phyloP scores from a whole-genome alignment of 2,113 vertebrate genomes.

The Myiagra hebetior region DNA sequence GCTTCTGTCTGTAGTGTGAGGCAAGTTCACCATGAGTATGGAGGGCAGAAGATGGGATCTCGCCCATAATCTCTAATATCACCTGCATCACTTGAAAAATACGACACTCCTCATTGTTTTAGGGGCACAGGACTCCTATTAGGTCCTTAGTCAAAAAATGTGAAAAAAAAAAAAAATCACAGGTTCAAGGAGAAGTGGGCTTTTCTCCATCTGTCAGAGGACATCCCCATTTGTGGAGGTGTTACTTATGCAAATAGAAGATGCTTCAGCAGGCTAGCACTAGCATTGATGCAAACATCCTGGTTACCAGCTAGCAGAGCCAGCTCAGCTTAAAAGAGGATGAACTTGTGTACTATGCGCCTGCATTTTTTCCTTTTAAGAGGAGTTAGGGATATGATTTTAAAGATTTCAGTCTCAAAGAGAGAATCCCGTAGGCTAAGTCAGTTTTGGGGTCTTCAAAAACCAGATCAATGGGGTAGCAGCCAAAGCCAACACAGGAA shows the following conservation, averaged over 20 bases:
- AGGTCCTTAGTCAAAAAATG: neutral
- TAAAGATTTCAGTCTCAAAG: neutral
- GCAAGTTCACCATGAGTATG: neutral
- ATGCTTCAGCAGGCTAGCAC: neutral
- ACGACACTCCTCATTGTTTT: neutral
- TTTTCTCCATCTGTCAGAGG: neutral
- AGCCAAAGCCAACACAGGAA: slow-evolving; percentile 50
- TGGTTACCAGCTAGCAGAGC: neutral
- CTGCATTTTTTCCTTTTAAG: neutral
- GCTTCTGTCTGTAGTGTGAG: neutral
- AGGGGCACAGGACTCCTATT: neutral
- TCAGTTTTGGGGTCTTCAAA: neutral
- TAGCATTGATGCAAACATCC: neutral
- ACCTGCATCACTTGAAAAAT: neutral
- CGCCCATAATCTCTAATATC: neutral
- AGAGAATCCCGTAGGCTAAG: neutral
- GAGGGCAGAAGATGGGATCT: neutral
- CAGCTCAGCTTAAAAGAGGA: neutral
- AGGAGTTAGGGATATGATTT: neutral
- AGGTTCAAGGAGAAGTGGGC: neutral
- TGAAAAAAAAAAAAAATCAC: neutral
- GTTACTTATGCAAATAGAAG: neutral
- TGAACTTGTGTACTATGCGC: neutral
- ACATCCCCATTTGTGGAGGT: neutral
- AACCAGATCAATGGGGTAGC: slow-evolving; percentile 1